Conservation (phyloP, 2,113 vertebrate genomes). For the Equus przewalskii region DNA sequence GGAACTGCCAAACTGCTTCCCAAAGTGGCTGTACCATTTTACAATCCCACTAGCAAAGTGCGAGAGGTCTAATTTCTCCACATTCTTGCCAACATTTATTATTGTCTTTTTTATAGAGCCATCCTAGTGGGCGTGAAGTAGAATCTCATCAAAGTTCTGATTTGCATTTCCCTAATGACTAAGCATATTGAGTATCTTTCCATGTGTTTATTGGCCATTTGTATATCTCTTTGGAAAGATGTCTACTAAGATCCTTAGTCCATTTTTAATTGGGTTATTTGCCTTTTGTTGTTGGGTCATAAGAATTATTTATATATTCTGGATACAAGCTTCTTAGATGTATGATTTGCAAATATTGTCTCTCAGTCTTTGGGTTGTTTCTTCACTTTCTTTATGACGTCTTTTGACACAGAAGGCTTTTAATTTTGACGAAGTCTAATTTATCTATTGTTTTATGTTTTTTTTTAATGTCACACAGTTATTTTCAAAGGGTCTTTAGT, state of each 20-base stretch:
- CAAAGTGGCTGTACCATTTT: neutral
- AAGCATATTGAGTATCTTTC: neutral
- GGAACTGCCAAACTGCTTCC: neutral
- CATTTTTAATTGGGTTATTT: neutral
- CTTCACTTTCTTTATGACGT: neutral
- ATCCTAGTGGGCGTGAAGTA: neutral
- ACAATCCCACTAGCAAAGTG: neutral
- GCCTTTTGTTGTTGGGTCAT: neutral
- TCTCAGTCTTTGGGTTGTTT: neutral
- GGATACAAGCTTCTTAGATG: neutral
- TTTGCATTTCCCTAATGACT: slow-evolving; percentile 1
- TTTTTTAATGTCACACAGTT: neutral
- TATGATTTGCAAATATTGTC: neutral
- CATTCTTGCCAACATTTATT: neutral
- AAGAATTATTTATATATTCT: neutral
- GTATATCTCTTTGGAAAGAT: neutral
- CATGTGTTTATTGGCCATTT: neutral
- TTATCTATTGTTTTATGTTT: neutral
- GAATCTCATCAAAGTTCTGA: neutral
- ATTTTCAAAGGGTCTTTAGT: slow-evolving; percentile 22
- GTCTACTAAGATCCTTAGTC: neutral
- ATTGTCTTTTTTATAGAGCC: neutral
- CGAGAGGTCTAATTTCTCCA: neutral
- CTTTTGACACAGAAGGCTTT: slow-evolving; percentile 27
- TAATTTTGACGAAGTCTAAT: slow-evolving; percentile 2